Evolutionary conservation across 2,113 vertebrate genomes (phyloP), one percentile per base, ranked within the genome.

Genomic region (Myrmecobius fasciatus): DNA sequence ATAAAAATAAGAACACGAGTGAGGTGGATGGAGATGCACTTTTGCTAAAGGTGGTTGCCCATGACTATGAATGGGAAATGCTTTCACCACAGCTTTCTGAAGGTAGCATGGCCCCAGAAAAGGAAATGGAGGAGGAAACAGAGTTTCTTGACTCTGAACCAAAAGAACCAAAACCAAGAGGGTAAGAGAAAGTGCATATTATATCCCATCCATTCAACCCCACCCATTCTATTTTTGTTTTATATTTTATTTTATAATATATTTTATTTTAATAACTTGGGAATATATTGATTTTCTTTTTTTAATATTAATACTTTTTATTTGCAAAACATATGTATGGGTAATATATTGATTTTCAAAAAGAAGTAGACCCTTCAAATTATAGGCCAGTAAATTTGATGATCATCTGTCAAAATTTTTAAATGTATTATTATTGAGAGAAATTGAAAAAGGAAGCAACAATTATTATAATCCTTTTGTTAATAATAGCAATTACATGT

Each of bases 171-270:
- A 96, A 46, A 95, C 89, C 94, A 93, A 95, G 96, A 2, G 93
- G 98, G 99, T 99, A 98, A 98, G 98, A 92, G 95, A 95, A 97
- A 94, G 36, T 0, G 5, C 91, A 17, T 0, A 10, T 43, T 83
- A 83, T 26, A n/a, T 1, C 67, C 31, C 14, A 17, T 4, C 31
- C 56, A 67, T 11, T 67, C 56, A 36, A 67, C 26, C 31, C 36
- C 5, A 17, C 36, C 67, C 36, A 20, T 14, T 75, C 28, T 75
- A 67, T 83, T 83, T n/a, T n/a, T n/a, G n/a, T n/a, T n/a, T n/a
- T n/a, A n/a, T n/a, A n/a, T n/a, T n/a, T n/a, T n/a, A n/a, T n/a
- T n/a, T n/a, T n/a, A n/a, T n/a, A n/a, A n/a, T n/a, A n/a, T n/a
- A n/a, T n/a, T n/a, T n/a, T n/a, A 83, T 83, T 83, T 83, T 83